These are phyloP conservation scores for Vesta saturnalis DNA, from an alignment of 2,888 invertebrate genomes.

Conservation along the genomic window DNA sequence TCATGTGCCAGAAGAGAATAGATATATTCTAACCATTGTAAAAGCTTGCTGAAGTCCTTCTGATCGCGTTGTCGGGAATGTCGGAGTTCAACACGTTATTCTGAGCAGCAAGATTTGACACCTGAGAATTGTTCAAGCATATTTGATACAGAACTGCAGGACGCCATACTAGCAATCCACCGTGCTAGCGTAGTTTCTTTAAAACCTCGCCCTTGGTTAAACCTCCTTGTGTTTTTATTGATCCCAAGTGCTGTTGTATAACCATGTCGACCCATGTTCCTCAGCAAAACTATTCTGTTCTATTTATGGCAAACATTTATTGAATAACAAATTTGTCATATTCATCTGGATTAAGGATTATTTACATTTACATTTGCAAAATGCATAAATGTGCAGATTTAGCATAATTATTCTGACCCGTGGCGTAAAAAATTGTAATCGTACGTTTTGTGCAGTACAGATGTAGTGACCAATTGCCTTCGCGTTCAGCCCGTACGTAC, in stretches of 20 bases:
- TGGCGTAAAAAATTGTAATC: constrained; percentile 11
- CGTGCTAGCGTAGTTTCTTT: constrained; percentile 7
- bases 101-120: not conserved
- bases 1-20: no score
- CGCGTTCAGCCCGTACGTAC: not conserved
- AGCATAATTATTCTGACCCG: constrained; percentile 16
- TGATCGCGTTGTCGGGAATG: no score
- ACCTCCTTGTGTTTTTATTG: constrained; percentile 7
- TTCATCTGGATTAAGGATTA: not conserved
- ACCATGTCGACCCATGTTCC: constrained; percentile 23
- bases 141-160: no score
- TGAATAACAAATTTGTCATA: constrained; percentile 16
- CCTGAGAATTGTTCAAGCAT: no score
- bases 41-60: no score
- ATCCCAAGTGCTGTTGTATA: no score
- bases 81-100: not conserved
- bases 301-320: constrained; percentile 6
- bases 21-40: not conserved
- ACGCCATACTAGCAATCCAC: constrained; percentile 12
- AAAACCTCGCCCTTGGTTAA: constrained; percentile 17
- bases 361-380: constrained; percentile 10
- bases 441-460: not conserved
- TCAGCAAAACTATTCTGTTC: constrained; percentile 16
- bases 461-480: not conserved
- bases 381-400: constrained; percentile 11